phyloP scores from a whole-genome alignment of 2,797 vertebrate species.

The Petrocephalus schoutedeni region DNA sequence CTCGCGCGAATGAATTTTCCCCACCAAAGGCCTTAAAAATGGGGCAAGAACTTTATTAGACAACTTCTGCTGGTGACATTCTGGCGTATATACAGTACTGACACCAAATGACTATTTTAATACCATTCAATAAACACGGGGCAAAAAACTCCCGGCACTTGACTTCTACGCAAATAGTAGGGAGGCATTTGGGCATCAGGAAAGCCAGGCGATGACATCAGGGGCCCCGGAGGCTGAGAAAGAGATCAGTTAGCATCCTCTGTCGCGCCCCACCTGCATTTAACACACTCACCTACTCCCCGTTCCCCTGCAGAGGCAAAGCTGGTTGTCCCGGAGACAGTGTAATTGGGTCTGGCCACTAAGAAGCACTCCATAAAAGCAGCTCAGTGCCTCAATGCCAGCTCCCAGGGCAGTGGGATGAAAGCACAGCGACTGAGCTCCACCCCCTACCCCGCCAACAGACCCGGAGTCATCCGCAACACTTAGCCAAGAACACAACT shows the following conservation, averaged over 20 bases:
- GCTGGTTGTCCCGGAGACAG: background rate
- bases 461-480: background rate
- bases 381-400: background rate
- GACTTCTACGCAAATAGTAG: background rate
- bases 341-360: background rate
- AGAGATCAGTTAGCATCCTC: background rate
- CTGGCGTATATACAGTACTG: background rate
- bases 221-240: background rate
- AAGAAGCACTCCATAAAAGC: background rate
- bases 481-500: background rate
- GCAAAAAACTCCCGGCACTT: background rate
- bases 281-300: conserved; percentile 5
- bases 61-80: conserved; percentile 12
- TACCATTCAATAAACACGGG: background rate
- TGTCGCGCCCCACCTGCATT: background rate
- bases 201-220: background rate
- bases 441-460: background rate
- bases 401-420: background rate
- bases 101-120: background rate
- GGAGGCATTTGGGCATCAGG: background rate
- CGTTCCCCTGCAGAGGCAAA: background rate
- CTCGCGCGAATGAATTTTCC: background rate
- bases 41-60: background rate
- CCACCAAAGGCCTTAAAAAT: background rate
- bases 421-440: background rate